These are phyloP conservation scores for Metallyticus violacea DNA, from an alignment of 2,888 invertebrate species.

Conservation along the genomic window DNA sequence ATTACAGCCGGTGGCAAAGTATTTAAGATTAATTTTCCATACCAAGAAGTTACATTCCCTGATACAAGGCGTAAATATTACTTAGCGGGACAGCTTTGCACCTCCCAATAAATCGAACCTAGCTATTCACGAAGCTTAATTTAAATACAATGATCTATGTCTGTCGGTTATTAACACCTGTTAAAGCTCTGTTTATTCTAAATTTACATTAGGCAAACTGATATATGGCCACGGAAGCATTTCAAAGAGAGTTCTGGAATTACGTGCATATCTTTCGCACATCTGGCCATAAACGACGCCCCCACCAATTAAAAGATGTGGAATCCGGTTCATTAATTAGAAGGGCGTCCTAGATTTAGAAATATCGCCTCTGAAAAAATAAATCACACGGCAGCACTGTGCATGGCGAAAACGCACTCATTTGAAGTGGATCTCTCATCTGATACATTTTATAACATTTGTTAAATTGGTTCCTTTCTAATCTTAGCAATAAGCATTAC, in stretches of 20 bases:
- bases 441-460: neutral
- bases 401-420: neutral
- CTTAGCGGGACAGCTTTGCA: neutral
- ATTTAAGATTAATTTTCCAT: too few relatives aligned
- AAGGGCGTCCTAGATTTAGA: neutral
- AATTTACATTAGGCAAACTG: neutral
- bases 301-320: neutral
- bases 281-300: neutral
- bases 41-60: too few relatives aligned
- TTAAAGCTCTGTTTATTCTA: neutral
- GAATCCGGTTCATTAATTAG: neutral
- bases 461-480: neutral
- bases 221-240: neutral
- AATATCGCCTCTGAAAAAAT: neutral
- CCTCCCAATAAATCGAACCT: neutral
- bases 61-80: neutral
- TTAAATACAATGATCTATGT: neutral
- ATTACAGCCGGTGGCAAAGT: too few relatives aligned
- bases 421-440: neutral
- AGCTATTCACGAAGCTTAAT: neutral
- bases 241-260: neutral
- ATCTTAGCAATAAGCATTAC: neutral
- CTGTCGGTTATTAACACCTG: neutral
- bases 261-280: neutral
- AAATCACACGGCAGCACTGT: neutral